A percentile compares a stretch with the other conserved stretches of the same genome.
Conservation (phyloP, 2,113 vertebrate species). For the Austrofundulus limnaeus region DNA sequence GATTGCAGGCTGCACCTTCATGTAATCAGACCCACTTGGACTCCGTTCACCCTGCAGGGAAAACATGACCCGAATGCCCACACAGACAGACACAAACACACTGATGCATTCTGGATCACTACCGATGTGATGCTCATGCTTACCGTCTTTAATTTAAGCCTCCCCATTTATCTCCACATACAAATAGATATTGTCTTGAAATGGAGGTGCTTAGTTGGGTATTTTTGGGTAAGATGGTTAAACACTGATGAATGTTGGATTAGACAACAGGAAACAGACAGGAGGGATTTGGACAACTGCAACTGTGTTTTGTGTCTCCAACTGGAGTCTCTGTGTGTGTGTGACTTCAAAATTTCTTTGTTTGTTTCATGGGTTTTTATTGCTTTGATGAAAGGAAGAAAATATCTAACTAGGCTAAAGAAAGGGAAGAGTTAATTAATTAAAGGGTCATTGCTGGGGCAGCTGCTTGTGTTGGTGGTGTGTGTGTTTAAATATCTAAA, state of each 20-base stretch:
- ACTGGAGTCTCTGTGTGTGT: not conserved
- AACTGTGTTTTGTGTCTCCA: constrained; percentile 28
- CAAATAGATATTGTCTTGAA: constrained; percentile 62
- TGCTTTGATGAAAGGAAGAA: constrained; percentile 31
- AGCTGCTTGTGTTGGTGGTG: constrained; percentile 23
- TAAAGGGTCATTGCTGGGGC: constrained; percentile 52
- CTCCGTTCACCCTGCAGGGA: constrained; percentile 31
- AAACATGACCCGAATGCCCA: constrained; percentile 40
- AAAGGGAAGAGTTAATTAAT: constrained; percentile 63
- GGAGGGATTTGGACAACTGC: constrained; percentile 66
- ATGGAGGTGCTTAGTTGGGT: constrained; percentile 64
- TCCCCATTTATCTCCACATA: constrained; percentile 54
- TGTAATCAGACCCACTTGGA: constrained; percentile 48
- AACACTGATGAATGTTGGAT: constrained; percentile 70
- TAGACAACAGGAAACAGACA: constrained; percentile 66
- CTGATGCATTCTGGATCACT: constrained; percentile 22
- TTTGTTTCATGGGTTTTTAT: constrained; percentile 11
- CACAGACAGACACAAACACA: constrained; percentile 28
- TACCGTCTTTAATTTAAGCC: constrained; percentile 26
- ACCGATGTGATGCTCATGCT: constrained; percentile 39
- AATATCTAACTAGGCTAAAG: constrained; percentile 41
- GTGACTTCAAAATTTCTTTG: constrained; percentile 37
- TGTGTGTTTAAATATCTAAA: constrained; percentile 37
- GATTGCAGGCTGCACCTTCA: constrained; percentile 44
- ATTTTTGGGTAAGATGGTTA: constrained; percentile 65